Conservation (phyloP, 35 echinoderm and acorn worm species). For the Lytechinus pictus region DNA sequence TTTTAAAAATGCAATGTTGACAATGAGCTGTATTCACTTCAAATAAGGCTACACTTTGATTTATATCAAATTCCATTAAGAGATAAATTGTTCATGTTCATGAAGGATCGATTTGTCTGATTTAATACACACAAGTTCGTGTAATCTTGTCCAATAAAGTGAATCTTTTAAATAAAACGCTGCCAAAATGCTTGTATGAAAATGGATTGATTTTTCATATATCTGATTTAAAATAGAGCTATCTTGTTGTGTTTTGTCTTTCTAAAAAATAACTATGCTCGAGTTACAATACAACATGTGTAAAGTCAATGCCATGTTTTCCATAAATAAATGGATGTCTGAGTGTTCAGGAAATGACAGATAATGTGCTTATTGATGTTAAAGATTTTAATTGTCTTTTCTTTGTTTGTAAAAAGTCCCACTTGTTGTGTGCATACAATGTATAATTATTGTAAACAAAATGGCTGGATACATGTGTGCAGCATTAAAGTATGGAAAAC, state of each 20-base stretch:
- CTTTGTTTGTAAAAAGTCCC: constrained; percentile 3
- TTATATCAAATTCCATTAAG: not conserved
- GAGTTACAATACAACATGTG: not conserved
- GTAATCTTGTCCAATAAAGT: not conserved
- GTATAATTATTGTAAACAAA: constrained; percentile 15
- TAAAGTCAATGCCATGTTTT: not conserved
- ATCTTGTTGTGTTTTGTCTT: constrained; percentile 5
- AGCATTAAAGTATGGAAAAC: constrained; percentile 12
- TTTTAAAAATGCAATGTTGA: no score
- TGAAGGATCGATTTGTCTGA: not conserved
- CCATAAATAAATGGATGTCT: not conserved
- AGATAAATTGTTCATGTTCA: not conserved
- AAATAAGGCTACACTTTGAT: no score
- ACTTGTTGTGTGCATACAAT: constrained; percentile 12
- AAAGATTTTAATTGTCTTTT: not conserved
- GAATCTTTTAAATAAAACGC: not conserved
- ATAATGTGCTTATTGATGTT: not conserved
- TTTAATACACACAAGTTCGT: not conserved
- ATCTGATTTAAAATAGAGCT: not conserved
- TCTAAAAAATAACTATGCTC: not conserved
- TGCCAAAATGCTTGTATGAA: not conserved
- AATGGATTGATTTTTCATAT: not conserved
- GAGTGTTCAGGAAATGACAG: not conserved
- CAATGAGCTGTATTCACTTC: no score
- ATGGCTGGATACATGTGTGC: constrained; percentile 16